Base-by-base conservation (phyloP, 1,140 invertebrate genomes). In the Venustaconcha ellipsiformis region DNA sequence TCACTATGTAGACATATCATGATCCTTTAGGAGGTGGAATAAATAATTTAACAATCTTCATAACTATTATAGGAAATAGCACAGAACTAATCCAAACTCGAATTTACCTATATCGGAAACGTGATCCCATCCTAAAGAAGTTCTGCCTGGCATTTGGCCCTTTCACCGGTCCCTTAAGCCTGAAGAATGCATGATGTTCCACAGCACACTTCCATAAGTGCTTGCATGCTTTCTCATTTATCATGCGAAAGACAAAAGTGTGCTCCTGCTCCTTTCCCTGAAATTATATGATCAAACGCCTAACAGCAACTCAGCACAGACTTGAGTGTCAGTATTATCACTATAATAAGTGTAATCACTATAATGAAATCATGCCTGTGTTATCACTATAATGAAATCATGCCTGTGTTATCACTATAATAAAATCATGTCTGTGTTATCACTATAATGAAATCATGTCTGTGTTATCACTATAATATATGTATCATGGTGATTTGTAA, bases 171-270 rank as follows among this genome's bases (percentile, higher is more conserved):
- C 95, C 96, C 74, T 89, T 93, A 63, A 99, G 91, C 68, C 97
- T 93, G 92, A 99, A 99, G 92, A 99, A 99, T 5, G 96, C 95
- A 90, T 99, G 97, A 89, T 99, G 97, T 86, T 99, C 98, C 37
- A 98, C 94, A 85, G 97, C 98, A 91, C 98, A 99, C 85, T 98
- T 97, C 97, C 97, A 99, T 68, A 99, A 91, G 91, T 99, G 98
- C 87, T 99, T 97, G 89, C 97, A 99, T 0, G 97, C 97, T 67
- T 96, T 98, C 89, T 99, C 97, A 88, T 98, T 99, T 60, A 95
- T 94, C 70, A 99, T 89, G 8, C 97, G 96, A 88, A 91, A 91
- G 59, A 90, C 85, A 81, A 91, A 91, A 12, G 84, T 83, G 70
- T 90, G 89, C 78, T 91, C 89, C 67, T 90, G 89, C 76, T 88